Evolutionary conservation across 1,140 invertebrate species (phyloP).

Genomic region (Amyelois transitella): DNA sequence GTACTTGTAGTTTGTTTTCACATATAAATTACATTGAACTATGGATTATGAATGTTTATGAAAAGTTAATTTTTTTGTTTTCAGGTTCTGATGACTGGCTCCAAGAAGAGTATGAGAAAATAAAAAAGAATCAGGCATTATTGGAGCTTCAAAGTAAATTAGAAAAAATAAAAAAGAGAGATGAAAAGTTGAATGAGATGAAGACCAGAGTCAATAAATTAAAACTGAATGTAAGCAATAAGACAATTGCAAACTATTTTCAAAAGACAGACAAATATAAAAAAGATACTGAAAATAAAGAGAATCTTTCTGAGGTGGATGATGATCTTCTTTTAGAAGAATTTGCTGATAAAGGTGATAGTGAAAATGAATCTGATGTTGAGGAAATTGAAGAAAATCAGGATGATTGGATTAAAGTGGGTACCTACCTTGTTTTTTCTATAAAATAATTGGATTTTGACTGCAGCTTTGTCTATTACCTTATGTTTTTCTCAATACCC

Average conservation of each 20-base stretch:
- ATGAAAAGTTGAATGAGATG: conserved; percentile 74
- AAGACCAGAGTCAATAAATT: conserved; percentile 58
- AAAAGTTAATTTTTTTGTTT: conserved; percentile 18
- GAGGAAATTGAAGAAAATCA: conserved; percentile 71
- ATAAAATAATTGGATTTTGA: no score
- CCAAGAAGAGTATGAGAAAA: conserved; percentile 78
- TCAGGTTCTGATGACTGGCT: conserved; percentile 79
- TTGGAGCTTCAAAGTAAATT: conserved; percentile 73
- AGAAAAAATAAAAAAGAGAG: conserved; percentile 75
- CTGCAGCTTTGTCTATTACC: no score
- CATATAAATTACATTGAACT: no score
- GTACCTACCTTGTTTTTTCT: not conserved
- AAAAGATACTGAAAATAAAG: conserved; percentile 32
- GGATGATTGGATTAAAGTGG: conserved; percentile 23
- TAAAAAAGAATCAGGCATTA: conserved; percentile 75
- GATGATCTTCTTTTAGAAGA: conserved; percentile 60
- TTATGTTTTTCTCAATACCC: no score
- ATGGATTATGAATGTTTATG: not conserved
- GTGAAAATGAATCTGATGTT: conserved; percentile 63
- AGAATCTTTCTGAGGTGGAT: conserved; percentile 57
- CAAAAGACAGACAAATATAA: conserved; percentile 25
- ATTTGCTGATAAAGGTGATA: conserved; percentile 61
- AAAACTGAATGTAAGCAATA: conserved; percentile 45
- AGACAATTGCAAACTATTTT: conserved; percentile 35
- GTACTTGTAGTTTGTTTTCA: not conserved